Conservation (phyloP, 2,888 invertebrate genomes). For the Anarsia innoxiella region DNA sequence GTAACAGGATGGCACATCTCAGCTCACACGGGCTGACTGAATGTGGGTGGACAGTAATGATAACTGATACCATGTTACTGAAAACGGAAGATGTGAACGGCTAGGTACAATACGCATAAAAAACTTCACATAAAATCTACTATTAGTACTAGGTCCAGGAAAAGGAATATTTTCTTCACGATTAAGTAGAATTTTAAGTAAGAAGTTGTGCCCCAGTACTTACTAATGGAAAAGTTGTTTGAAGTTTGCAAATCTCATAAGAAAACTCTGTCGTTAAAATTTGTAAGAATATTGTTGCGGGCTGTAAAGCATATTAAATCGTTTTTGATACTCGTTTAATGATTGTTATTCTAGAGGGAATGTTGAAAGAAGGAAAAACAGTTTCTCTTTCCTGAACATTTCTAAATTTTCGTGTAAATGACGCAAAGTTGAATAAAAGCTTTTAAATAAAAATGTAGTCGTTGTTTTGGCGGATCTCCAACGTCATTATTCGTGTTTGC, state of each 20-base stretch:
- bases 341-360: not conserved
- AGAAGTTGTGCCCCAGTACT: constrained; percentile 44
- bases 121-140: too few species aligned
- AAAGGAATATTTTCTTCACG: constrained; percentile 46
- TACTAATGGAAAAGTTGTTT: constrained; percentile 53
- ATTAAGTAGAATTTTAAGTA: constrained; percentile 55
- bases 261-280: constrained; percentile 38
- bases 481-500: constrained; percentile 6
- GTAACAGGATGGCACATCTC: too few species aligned
- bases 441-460: constrained; percentile 1
- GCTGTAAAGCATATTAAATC: constrained; percentile 42
- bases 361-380: too few species aligned
- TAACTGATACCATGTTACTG: too few species aligned
- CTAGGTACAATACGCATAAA: too few species aligned
- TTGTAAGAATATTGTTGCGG: constrained; percentile 35
- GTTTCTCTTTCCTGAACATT: too few species aligned
- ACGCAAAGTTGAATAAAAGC: constrained; percentile 1
- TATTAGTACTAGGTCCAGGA: too few species aligned
- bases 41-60: too few species aligned
- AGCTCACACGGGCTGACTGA: too few species aligned
- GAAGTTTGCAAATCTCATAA: constrained; percentile 36
- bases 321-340: constrained; percentile 4
- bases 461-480: constrained; percentile 4
- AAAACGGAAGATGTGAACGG: too few species aligned
- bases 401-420: not conserved